Conservation (phyloP, 2,888 invertebrate genomes). For the Dione vanillae region DNA sequence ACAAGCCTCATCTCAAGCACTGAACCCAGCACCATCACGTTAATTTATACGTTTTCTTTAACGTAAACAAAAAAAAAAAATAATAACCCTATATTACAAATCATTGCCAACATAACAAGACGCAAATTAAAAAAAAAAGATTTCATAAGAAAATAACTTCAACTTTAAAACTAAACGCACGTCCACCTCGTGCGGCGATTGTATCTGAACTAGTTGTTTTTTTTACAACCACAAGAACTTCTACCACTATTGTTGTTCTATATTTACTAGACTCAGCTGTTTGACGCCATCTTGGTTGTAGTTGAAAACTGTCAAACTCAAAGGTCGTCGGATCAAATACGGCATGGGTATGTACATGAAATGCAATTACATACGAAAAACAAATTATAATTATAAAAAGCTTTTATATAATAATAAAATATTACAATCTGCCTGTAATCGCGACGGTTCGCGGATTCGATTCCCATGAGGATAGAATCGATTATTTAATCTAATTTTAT, state of each 20-base stretch:
- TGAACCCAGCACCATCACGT: background rate
- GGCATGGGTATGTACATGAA: background rate
- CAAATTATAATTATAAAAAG: too few relatives aligned
- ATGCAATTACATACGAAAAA: background rate
- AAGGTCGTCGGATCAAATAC: background rate
- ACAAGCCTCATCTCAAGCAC: background rate
- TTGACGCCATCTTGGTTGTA: background rate
- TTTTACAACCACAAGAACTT: background rate
- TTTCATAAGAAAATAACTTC: too few relatives aligned
- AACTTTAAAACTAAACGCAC: slow-evolving; percentile 7
- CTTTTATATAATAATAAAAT: too few relatives aligned
- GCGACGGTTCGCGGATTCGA: too few relatives aligned
- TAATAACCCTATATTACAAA: background rate
- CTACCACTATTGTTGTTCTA: slow-evolving; percentile 13
- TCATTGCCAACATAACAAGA: background rate
- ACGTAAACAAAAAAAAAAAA: too few relatives aligned
- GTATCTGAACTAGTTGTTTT: background rate
- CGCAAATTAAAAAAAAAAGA: background rate
- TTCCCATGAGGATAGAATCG: too few relatives aligned
- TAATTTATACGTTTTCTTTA: too few relatives aligned
- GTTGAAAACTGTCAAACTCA: background rate
- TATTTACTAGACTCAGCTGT: slow-evolving; percentile 8
- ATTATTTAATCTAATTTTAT: too few relatives aligned
- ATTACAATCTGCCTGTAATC: too few relatives aligned
- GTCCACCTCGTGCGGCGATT: slow-evolving; percentile 5